Conservation (phyloP, 2,113 vertebrate species). For the Phyllostomus discolor region DNA sequence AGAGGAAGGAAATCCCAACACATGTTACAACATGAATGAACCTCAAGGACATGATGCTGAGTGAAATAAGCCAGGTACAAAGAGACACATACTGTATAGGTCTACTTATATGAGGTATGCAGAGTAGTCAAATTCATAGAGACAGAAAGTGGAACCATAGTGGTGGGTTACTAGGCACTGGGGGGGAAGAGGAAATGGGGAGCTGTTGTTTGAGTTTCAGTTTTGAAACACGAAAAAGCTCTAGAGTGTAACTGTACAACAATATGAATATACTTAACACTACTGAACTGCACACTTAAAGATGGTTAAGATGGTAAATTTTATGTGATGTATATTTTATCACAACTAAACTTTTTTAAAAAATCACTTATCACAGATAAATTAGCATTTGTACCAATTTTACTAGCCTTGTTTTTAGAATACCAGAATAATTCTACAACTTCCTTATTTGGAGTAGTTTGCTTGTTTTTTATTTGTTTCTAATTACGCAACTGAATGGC, state of each 20-base stretch:
- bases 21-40: not conserved
- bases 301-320: not conserved
- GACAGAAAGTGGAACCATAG: not conserved
- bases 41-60: not conserved
- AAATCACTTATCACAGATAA: not conserved
- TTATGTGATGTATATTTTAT: conserved; percentile 1
- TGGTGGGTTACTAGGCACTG: not conserved
- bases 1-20: not conserved
- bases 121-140: not conserved
- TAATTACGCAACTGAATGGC: not conserved
- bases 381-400: not conserved
- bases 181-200: rapidly evolving
- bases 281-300: not conserved
- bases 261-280: not conserved
- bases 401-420: not conserved
- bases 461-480: not conserved
- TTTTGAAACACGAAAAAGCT: not conserved
- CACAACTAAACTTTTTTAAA: not conserved
- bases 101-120: not conserved
- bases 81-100: not conserved
- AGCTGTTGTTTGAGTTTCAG: not conserved
- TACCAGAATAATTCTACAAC: not conserved
- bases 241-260: not conserved
- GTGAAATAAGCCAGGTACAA: not conserved
- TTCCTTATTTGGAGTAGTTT: conserved; percentile 25